These are phyloP conservation scores for Eubasilissa regina DNA, from an alignment of 1,140 invertebrate genomes.

Conservation along the genomic window DNA sequence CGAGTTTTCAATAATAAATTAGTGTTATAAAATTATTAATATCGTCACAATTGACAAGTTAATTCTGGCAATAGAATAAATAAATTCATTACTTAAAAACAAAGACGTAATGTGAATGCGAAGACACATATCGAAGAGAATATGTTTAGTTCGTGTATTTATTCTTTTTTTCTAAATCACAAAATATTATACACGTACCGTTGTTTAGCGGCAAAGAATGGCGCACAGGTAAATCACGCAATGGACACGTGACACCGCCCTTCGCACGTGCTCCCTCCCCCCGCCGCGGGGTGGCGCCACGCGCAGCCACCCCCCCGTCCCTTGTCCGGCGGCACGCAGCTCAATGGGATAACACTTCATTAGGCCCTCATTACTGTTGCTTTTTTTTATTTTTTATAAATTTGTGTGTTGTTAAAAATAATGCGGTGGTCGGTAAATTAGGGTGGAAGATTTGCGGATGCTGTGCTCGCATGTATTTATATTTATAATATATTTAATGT, in stretches of 20 bases:
- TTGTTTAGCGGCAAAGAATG: not conserved
- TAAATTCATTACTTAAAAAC: too few relatives aligned
- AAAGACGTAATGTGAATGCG: too few relatives aligned
- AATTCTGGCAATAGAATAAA: too few relatives aligned
- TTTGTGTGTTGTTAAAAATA: not conserved
- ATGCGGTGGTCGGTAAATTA: not conserved
- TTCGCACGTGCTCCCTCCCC: not conserved
- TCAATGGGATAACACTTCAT: constrained; percentile 20
- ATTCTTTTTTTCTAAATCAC: not conserved
- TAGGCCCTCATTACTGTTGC: constrained; percentile 19
- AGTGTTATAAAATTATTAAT: too few relatives aligned
- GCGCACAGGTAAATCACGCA: constrained; percentile 19
- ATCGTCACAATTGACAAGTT: too few relatives aligned
- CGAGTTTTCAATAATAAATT: too few relatives aligned
- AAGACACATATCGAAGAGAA: too few relatives aligned
- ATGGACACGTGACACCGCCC: not conserved
- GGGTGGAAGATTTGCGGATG: not conserved
- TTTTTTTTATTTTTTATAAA: not conserved
- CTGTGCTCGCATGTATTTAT: not conserved
- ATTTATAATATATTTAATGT: not conserved
- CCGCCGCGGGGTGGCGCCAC: too few relatives aligned
- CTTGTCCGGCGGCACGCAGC: constrained; percentile 9
- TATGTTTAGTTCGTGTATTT: too few relatives aligned
- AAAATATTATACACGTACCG: not conserved
- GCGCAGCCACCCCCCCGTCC: not conserved